Evolutionary conservation across 1,140 invertebrate species (phyloP).

Genomic region (Littorina saxatilis): DNA sequence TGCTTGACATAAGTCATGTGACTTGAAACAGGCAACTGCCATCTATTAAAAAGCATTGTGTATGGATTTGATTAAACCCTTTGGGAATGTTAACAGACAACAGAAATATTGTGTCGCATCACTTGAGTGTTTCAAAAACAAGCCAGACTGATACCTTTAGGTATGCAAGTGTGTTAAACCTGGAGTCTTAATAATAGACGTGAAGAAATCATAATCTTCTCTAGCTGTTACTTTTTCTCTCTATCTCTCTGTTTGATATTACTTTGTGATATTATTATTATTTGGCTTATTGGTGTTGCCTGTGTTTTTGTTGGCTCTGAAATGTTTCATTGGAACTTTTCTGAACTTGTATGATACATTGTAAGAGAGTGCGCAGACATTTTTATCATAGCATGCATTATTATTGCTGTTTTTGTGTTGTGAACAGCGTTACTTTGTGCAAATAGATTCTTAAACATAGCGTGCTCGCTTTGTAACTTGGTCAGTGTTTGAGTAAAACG

Average conservation of each 20-base stretch:
- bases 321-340: slow-evolving; percentile 10
- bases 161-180: no score
- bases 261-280: slow-evolving; percentile 23
- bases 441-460: slow-evolving; percentile 5
- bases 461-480: not conserved
- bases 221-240: no score
- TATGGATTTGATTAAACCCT: no score
- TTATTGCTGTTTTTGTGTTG: slow-evolving; percentile 13
- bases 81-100: no score
- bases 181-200: no score
- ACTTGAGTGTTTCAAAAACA: no score
- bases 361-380: not conserved
- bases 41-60: no score
- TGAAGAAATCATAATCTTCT: no score
- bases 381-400: not conserved
- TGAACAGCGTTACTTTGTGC: slow-evolving; percentile 15
- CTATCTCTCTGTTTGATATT: not conserved
- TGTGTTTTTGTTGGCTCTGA: slow-evolving; percentile 27
- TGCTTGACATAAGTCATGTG: no score
- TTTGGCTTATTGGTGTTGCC: slow-evolving; percentile 24
- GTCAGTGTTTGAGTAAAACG: slow-evolving; percentile 3
- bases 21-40: no score
- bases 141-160: no score
- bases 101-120: no score
- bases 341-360: not conserved